Evolutionary conservation across 92 coral and sea anemone genomes (phyloP).

Genomic region (Parazoanthus swiftii): DNA sequence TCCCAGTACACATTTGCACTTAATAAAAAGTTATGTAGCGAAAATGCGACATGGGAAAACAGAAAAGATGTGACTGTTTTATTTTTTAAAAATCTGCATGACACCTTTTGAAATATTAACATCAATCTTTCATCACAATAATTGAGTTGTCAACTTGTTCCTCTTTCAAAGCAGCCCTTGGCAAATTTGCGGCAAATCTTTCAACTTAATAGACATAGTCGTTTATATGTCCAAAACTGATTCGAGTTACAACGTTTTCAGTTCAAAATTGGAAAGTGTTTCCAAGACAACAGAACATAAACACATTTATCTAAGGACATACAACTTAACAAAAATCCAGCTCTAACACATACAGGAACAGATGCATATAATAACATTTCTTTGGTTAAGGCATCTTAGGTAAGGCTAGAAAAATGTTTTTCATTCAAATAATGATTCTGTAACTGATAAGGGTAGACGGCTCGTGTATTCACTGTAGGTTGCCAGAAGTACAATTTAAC

Average conservation of each 20-base stretch:
- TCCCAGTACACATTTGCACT: neutral
- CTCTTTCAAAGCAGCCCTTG: neutral
- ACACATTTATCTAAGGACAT: too few species aligned
- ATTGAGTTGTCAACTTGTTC: neutral
- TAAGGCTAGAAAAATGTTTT: neutral
- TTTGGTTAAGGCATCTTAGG: neutral
- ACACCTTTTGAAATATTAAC: neutral
- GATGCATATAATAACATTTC: neutral
- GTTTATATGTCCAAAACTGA: neutral
- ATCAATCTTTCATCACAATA: constrained; percentile 5
- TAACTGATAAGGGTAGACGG: neutral
- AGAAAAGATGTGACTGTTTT: neutral
- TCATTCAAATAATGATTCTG: neutral
- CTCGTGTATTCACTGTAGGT: neutral
- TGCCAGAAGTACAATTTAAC: neutral
- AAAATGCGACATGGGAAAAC: too few species aligned
- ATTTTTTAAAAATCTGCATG: too few species aligned
- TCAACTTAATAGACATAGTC: neutral
- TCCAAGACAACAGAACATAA: neutral
- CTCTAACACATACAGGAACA: neutral
- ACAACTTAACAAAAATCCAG: too few species aligned
- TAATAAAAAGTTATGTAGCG: too few species aligned
- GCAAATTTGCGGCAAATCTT: neutral
- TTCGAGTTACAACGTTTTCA: neutral
- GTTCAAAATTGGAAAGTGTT: neutral